These are phyloP conservation scores for Alosa sapidissima DNA, from an alignment of 2,797 vertebrate species.

Conservation along the genomic window DNA sequence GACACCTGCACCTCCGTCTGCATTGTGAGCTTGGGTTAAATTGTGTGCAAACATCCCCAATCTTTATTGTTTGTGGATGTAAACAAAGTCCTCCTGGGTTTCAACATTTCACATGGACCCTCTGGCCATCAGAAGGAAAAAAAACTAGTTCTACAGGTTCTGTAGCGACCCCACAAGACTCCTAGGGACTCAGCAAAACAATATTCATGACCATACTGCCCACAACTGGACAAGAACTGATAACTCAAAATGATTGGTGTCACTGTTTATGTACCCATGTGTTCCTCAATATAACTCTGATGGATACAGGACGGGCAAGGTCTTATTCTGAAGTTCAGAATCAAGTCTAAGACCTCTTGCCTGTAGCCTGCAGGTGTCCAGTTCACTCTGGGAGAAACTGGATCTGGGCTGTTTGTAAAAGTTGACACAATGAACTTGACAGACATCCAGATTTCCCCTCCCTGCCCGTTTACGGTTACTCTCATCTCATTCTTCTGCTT, in stretches of 20 bases:
- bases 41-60: background rate
- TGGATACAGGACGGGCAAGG: conserved; percentile 60
- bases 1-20: background rate
- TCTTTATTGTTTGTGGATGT: background rate
- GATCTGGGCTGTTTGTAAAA: conserved; percentile 84
- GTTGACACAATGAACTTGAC: conserved; percentile 93
- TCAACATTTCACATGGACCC: background rate
- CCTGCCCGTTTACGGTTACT: conserved; percentile 83
- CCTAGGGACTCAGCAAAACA: too few relatives aligned
- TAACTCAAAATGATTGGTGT: background rate
- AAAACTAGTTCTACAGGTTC: background rate
- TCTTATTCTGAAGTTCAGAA: conserved; percentile 66
- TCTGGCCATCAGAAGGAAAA: background rate
- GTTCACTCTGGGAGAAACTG: conserved; percentile 81
- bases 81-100: background rate
- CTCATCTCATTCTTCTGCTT: conserved; percentile 84
- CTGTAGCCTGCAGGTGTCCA: conserved; percentile 75
- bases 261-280: background rate
- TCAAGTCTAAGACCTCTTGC: conserved; percentile 65
- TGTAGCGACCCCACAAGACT: background rate
- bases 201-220: background rate
- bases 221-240: background rate
- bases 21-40: background rate
- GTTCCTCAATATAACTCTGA: conserved; percentile 35
- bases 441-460: conserved; percentile 89